Evolutionary conservation across 2,888 invertebrate species (phyloP).

Genomic region (Parelbella ahira): DNA sequence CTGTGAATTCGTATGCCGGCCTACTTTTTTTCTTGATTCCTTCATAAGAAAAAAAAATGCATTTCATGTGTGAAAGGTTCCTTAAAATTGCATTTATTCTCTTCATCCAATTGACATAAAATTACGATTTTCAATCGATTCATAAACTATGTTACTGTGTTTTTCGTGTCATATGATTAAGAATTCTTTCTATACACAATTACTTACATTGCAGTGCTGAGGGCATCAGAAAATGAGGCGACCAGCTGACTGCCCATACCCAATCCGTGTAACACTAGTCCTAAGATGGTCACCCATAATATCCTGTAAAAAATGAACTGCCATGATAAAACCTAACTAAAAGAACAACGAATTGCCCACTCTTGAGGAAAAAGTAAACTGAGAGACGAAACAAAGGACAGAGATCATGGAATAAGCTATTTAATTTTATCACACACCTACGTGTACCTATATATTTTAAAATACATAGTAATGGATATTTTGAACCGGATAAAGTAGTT

Average conservation of each 20-base stretch:
- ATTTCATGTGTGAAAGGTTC: too few species aligned
- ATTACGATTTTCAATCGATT: too few species aligned
- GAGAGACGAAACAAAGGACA: too few species aligned
- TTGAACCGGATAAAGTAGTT: not conserved
- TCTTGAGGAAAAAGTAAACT: too few species aligned
- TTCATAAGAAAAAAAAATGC: conserved; percentile 16
- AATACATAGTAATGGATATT: not conserved
- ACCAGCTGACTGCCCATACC: conserved; percentile 92
- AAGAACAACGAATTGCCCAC: too few species aligned
- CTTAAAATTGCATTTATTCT: too few species aligned
- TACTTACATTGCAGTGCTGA: conserved; percentile 89
- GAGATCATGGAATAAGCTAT: too few species aligned
- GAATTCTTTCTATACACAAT: too few species aligned
- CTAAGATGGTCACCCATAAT: conserved; percentile 84
- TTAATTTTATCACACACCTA: too few species aligned
- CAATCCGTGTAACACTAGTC: conserved; percentile 88
- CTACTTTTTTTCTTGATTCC: conserved; percentile 14
- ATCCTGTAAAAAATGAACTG: conserved; percentile 76
- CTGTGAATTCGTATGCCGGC: conserved; percentile 16
- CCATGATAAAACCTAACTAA: not conserved
- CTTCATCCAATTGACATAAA: too few species aligned
- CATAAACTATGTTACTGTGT: too few species aligned
- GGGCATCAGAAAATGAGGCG: conserved; percentile 91
- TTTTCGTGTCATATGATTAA: too few species aligned
- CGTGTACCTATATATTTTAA: not conserved